Conservation (phyloP, 1,140 invertebrate species). For the Lepidotrigona ventralis region DNA sequence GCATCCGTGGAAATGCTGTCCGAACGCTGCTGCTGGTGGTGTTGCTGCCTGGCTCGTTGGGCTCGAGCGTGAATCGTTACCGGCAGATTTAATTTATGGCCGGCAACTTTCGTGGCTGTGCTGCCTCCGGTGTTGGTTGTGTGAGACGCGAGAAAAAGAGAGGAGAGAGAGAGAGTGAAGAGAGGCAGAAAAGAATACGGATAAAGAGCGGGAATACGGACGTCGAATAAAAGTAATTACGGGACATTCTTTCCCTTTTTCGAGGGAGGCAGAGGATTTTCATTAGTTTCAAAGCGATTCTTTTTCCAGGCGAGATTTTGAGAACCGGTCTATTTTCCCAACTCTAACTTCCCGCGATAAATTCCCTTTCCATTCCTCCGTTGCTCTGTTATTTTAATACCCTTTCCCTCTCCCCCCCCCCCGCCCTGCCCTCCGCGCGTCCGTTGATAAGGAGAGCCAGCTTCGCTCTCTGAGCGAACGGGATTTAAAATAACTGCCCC, state of each 20-base stretch:
- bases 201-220: background rate
- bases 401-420: no score
- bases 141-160: background rate
- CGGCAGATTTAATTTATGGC: constrained; percentile 15
- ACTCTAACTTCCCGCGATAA: background rate
- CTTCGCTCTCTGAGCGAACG: background rate
- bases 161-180: background rate
- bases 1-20: no score
- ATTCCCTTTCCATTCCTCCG: background rate
- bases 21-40: no score
- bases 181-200: no score
- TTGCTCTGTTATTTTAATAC: background rate
- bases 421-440: no score
- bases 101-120: background rate
- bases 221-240: constrained; percentile 38
- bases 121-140: no score
- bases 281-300: constrained; percentile 10
- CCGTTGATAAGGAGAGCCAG: background rate
- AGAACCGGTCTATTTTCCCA: background rate
- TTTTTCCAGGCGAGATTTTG: background rate
- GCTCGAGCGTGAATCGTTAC: background rate
- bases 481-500: background rate
- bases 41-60: background rate
- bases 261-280: background rate
- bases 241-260: background rate